Base-by-base conservation (phyloP, 1,140 invertebrate genomes). In the Portunus trituberculatus region DNA sequence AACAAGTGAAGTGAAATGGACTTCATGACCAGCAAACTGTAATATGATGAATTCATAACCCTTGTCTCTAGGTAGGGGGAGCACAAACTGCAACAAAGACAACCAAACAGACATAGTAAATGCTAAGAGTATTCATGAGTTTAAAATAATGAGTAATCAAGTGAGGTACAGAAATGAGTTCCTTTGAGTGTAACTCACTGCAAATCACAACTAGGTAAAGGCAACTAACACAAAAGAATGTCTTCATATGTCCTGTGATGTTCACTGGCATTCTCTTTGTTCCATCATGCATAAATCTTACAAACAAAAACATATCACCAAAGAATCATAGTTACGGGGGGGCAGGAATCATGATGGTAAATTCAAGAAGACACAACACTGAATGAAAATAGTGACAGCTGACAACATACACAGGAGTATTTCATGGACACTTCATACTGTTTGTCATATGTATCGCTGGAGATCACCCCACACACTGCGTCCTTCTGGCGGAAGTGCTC, bases 1-100 rank as follows among this genome's bases (percentile, higher is more conserved):
- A 25, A 99, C 97, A 16, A 99, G 97, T 7, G 98, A 98, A 7
- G 99, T 99, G 97, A 99, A 99, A 97, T 99, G 98, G 4, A 98
- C 97, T 96, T 98, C 97, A 96, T 98, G 98, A 67, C 97, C 98
- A 96, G 97, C 97, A 97, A 98, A 98, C 97, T 99, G 98, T 95
- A 97, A 97, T 97, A 99, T 97, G 93, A 99, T 98, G 96, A 99
- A 99, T 97, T 99, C 99, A 97, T 98, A 99, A 20, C 99, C 99
- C 96, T 98, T 98, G 31, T 98, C 97, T 96, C 98, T 97, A 4
- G 98, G 98, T 76, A 99, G 96, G 7, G 99, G 98, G 96, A 99
- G 97, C 39, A 99, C 95, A 97, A 99, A 99, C 96, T 97, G 96
- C 96, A 97, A 97, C 12, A 93, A 95, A 90, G 76, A 96, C 12